Evolutionary conservation across 2,888 invertebrate genomes (phyloP).

Genomic region (Pollenia labialis): DNA sequence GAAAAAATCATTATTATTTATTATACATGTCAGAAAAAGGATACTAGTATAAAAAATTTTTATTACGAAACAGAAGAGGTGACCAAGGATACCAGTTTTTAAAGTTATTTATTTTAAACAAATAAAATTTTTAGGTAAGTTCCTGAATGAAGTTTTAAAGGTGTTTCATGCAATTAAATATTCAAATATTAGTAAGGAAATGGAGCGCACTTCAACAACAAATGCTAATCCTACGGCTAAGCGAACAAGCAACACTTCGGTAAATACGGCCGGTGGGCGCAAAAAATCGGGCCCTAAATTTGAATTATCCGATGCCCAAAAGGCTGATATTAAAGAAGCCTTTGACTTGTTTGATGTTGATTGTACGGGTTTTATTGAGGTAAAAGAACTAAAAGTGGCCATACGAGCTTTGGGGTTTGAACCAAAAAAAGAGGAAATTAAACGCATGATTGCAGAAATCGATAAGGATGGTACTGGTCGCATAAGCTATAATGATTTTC

Average conservation of each 20-base stretch:
- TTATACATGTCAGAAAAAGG: slow-evolving; percentile 40
- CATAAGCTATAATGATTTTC: slow-evolving; percentile 94
- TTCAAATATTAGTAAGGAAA: slow-evolving; percentile 18
- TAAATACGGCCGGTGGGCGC: slow-evolving; percentile 80
- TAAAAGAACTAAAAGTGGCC: slow-evolving; percentile 97
- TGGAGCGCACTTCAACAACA: slow-evolving; percentile 67
- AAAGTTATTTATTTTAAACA: slow-evolving; percentile 46
- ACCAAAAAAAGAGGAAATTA: slow-evolving; percentile 98
- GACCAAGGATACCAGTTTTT: slow-evolving; percentile 61
- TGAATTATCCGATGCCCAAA: slow-evolving; percentile 95
- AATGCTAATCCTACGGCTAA: slow-evolving; percentile 51
- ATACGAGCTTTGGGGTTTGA: slow-evolving; percentile 98
- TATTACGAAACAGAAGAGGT: slow-evolving; percentile 62
- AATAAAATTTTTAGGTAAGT: slow-evolving; percentile 47
- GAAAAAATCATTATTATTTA: slow-evolving; percentile 42
- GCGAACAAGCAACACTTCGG: slow-evolving; percentile 44
- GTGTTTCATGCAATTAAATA: not conserved
- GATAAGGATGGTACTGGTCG: slow-evolving; percentile 94
- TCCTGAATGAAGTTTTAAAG: not conserved
- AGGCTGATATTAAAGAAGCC: slow-evolving; percentile 96
- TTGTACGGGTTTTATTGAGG: slow-evolving; percentile 94
- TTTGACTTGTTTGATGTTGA: slow-evolving; percentile 97
- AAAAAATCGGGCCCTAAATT: slow-evolving; percentile 90
- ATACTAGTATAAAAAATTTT: slow-evolving; percentile 30
- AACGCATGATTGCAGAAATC: slow-evolving; percentile 95